phyloP scores from a whole-genome alignment of 2,797 vertebrate genomes.

The Enteromius afrohamiltoni region DNA sequence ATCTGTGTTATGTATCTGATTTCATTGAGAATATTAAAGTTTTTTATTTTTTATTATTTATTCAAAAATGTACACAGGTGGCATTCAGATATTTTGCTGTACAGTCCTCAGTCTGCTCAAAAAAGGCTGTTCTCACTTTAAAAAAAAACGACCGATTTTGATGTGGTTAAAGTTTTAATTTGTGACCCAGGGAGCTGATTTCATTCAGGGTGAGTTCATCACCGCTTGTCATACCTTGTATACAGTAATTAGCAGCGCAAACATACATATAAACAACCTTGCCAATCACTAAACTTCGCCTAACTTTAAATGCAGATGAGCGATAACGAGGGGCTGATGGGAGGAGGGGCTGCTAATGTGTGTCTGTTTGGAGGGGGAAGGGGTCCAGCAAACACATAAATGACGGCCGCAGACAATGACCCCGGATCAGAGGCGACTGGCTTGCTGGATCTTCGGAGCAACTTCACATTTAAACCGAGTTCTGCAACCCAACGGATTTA shows the following conservation, averaged over 20 bases:
- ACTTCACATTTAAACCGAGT: neutral
- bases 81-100: neutral
- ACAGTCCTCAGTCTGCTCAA: neutral
- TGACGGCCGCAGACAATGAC: neutral
- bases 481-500: neutral
- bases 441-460: neutral
- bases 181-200: neutral
- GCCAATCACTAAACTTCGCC: slow-evolving; percentile 18
- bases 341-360: slow-evolving; percentile 8
- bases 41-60: neutral
- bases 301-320: slow-evolving; percentile 41
- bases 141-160: neutral
- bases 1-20: neutral
- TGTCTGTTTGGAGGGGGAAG: neutral
- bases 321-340: slow-evolving; percentile 39
- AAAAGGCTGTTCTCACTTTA: neutral
- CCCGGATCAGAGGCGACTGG: neutral
- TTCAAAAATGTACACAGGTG: neutral
- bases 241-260: slow-evolving; percentile 38
- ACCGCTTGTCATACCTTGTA: slow-evolving; percentile 1
- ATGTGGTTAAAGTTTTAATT: slow-evolving; percentile 6
- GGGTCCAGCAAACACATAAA: slow-evolving; percentile 24
- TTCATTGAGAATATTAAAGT: neutral
- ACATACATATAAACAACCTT: slow-evolving; percentile 25
- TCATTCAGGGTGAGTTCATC: neutral